Evolutionary conservation across 35 echinoderm and acorn worm genomes (phyloP).

Genomic region (Stichopus chloronotus): DNA sequence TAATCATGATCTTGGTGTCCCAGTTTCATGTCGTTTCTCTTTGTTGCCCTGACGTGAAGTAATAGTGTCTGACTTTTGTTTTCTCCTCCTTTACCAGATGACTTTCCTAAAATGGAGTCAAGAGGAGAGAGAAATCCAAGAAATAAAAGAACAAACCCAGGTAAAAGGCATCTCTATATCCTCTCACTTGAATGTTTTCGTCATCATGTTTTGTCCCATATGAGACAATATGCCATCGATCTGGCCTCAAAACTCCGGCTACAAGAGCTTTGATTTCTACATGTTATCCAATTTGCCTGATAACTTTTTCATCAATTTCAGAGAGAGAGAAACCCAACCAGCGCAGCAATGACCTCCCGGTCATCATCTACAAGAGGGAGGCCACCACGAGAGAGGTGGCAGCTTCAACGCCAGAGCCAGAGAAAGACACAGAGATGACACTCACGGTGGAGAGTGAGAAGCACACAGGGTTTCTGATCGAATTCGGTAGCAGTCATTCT

Average conservation of each 20-base stretch:
- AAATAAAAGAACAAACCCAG: background rate
- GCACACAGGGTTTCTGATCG: slow-evolving; percentile 84
- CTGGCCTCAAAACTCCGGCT: no score
- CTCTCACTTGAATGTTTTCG: background rate
- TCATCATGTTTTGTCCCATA: no score
- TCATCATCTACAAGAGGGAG: slow-evolving; percentile 69
- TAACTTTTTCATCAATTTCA: no score
- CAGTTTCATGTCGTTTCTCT: no score
- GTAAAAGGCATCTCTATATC: background rate
- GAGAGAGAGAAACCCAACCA: background rate
- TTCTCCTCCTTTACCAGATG: background rate
- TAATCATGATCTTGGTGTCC: no score
- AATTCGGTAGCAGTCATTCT: slow-evolving; percentile 69
- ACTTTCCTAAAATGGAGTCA: background rate
- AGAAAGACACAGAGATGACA: slow-evolving; percentile 72
- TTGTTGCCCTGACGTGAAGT: no score
- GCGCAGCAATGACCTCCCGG: slow-evolving; percentile 37
- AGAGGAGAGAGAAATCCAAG: background rate
- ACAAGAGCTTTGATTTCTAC: no score
- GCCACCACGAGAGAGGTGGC: slow-evolving; percentile 27
- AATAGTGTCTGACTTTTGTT: no score
- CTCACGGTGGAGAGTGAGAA: slow-evolving; percentile 72
- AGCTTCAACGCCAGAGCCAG: background rate
- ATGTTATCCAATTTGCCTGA: no score
- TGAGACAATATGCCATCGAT: no score